phyloP scores from a whole-genome alignment of 2,797 vertebrate genomes.

The Acomys russatus region DNA sequence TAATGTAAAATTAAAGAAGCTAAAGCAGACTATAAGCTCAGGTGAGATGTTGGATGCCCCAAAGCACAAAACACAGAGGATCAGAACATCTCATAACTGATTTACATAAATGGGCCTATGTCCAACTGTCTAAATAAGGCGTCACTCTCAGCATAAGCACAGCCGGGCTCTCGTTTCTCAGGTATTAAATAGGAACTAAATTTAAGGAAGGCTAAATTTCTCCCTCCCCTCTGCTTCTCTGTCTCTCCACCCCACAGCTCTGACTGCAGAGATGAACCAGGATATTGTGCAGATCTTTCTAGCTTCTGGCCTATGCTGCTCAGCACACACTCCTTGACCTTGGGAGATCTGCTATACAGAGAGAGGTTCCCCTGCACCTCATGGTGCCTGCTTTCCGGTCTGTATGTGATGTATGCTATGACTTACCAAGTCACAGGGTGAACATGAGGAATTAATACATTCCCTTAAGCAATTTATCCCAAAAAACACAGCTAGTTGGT shows the following conservation, averaged over 20 bases:
- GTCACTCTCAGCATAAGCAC: not conserved
- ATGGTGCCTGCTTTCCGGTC: not conserved
- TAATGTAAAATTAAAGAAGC: slow-evolving; percentile 40
- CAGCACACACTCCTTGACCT: not conserved
- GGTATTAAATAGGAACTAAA: not conserved
- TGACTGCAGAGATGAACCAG: not conserved
- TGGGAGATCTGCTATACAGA: not conserved
- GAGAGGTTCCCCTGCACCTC: not conserved
- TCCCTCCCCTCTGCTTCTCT: not conserved
- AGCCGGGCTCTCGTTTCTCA: not conserved
- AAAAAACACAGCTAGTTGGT: not conserved
- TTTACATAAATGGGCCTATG: not conserved
- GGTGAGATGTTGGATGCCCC: not conserved
- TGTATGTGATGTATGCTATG: not conserved
- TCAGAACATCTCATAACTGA: not conserved
- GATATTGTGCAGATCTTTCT: not conserved
- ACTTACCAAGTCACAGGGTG: not conserved
- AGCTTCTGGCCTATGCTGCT: not conserved
- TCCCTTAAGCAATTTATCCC: not conserved
- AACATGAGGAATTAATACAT: not conserved
- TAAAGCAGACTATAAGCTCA: slow-evolving; percentile 40
- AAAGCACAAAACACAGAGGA: slow-evolving; percentile 17
- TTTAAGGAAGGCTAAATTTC: not conserved
- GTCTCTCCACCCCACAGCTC: not conserved
- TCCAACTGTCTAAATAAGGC: not conserved